Base-by-base conservation (phyloP, 1,140 invertebrate genomes). In the Eumaeus atala region DNA sequence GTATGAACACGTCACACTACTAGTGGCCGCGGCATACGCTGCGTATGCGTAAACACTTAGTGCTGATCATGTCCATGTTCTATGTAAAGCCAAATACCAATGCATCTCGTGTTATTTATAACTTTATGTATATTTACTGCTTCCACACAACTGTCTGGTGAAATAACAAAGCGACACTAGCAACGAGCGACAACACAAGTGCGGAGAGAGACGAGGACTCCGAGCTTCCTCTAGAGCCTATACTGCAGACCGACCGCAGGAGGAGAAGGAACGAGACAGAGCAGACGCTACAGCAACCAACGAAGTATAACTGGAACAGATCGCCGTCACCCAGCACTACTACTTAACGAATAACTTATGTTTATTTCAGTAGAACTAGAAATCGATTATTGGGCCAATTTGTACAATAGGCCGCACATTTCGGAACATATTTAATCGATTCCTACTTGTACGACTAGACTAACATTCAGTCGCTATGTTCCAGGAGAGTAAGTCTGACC, bases 71-170 rank as follows among this genome's bases (percentile, higher is more conserved):
- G 69, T 67, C 66, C 70, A 79, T 78, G 77, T 82, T 77, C 77
- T 70, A 59, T 75, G 79, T 85, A 86, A 86, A 86, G 83, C 83
- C 83, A 82, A 81, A 77, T 86, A 86, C 83, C 83, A 86, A 84
- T 86, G 83, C 83, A 86, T 86, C 74, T 80, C 68, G 64, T 86
- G 72, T 79, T 82, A 84, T 78, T 80, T 77, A 82, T 83, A 80
- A 65, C 48, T 55, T 59, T 70, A 59, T 72, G 68, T 71, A 64
- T n/a, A 28, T 59, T 58, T 58, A 69, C 62, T 71, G 64, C 61
- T 62, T 61, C 59, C 21, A 28, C 21, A 28, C 21, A 54, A 65
- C 59, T 42, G 38, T 42, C 51, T 44, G 34, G 44, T 42, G 42
- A 53, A 53, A 21, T 38, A 52, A 42, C 51, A 40, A 21, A 42